A percentile compares a stretch with the other conserved stretches of the same genome.
Evolutionary conservation across 2,888 invertebrate species (phyloP).

Genomic region (Ornithoptera priamus): DNA sequence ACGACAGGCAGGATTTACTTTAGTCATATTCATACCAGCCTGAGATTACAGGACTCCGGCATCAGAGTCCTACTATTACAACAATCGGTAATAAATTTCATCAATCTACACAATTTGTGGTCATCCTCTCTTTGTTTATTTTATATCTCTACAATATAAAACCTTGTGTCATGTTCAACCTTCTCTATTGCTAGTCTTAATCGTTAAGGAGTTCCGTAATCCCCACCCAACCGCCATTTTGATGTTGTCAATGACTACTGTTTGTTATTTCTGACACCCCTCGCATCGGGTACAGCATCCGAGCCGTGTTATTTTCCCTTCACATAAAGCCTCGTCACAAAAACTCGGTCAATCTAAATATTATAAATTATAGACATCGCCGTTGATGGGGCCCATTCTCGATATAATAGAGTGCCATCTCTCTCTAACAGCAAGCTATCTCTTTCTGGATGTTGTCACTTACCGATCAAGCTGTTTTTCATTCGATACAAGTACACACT

Average conservation of each 20-base stretch:
- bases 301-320: slow-evolving; percentile 6
- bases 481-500: slow-evolving; percentile 41
- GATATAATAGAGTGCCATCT: slow-evolving; percentile 26
- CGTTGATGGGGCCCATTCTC: slow-evolving; percentile 21
- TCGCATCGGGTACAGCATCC: not conserved
- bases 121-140: no score
- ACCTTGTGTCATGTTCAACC: no score
- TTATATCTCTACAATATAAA: no score
- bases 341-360: slow-evolving; percentile 30
- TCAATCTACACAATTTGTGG: no score
- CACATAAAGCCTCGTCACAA: slow-evolving; percentile 15
- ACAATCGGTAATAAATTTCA: no score
- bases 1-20: no score
- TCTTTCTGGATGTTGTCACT: slow-evolving; percentile 41
- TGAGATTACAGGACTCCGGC: no score
- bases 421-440: slow-evolving; percentile 31
- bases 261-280: slow-evolving; percentile 8
- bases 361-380: slow-evolving; percentile 28
- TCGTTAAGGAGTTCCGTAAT: not conserved
- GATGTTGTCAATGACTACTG: not conserved
- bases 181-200: no score
- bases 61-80: no score
- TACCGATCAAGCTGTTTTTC: slow-evolving; percentile 42
- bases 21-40: no score
- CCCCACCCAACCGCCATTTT: not conserved